Percentiles rank a stretch among this genome's conserved stretches.
phyloP scores from a whole-genome alignment of 2,113 vertebrate species.

The Cariama cristata region DNA sequence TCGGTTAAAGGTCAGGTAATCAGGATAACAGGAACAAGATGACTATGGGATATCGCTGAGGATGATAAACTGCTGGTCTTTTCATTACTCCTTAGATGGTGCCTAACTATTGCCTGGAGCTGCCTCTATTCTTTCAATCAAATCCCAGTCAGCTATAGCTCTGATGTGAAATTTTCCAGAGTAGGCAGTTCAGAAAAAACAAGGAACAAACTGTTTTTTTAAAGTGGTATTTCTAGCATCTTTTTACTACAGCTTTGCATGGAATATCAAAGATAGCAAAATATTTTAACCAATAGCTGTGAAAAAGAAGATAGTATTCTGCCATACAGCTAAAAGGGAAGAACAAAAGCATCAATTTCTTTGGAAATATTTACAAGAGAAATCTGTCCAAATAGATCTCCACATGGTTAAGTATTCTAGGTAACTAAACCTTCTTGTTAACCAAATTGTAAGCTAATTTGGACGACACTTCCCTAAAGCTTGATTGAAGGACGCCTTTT shows the following conservation, averaged over 20 bases:
- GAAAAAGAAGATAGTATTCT: not conserved
- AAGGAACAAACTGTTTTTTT: not conserved
- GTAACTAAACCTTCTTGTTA: not conserved
- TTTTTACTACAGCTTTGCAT: slow-evolving; percentile 26
- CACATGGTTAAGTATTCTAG: not conserved
- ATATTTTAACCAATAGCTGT: not conserved
- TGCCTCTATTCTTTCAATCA: not conserved
- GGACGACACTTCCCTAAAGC: not conserved
- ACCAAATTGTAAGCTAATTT: not conserved
- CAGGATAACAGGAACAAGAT: not conserved
- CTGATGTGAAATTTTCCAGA: not conserved
- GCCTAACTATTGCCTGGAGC: not conserved
- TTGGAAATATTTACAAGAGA: not conserved
- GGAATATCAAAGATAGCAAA: not conserved
- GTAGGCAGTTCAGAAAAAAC: not conserved
- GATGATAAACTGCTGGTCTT: not conserved
- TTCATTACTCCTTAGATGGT: not conserved
- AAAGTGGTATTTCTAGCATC: not conserved
- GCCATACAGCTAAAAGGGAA: not conserved
- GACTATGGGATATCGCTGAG: not conserved
- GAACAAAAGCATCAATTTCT: not conserved
- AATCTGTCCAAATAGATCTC: not conserved
- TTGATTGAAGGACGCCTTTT: not conserved
- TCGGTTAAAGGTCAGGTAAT: not conserved
- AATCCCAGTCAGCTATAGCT: not conserved